phyloP scores from a whole-genome alignment of 2,113 vertebrate genomes.

The Apus apus region DNA sequence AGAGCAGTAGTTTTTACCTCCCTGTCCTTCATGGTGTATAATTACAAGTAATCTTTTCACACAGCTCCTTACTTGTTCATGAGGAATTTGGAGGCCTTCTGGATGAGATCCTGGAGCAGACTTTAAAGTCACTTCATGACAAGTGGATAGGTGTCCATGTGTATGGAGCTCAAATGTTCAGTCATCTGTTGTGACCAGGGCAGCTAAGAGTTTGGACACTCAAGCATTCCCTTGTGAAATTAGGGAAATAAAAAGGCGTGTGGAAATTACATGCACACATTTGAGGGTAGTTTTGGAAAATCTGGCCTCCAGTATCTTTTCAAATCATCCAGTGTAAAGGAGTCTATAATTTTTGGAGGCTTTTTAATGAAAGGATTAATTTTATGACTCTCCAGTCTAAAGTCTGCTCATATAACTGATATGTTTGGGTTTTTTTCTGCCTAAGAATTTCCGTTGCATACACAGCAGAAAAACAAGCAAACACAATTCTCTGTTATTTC shows the following conservation, averaged over 20 bases:
- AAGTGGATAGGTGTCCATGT: background rate
- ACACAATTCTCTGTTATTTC: background rate
- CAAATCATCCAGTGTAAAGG: background rate
- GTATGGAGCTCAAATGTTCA: background rate
- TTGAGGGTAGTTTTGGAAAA: background rate
- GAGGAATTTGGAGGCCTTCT: background rate
- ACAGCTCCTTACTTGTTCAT: background rate
- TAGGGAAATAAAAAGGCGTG: background rate
- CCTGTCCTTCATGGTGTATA: background rate
- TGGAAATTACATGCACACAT: background rate
- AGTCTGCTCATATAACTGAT: background rate
- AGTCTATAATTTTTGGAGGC: background rate
- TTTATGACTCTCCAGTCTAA: background rate
- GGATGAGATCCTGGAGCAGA: background rate
- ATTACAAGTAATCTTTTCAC: background rate
- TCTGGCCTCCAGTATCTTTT: background rate
- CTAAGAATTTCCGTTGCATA: slow-evolving; percentile 7
- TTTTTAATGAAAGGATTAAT: background rate
- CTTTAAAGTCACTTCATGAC: background rate
- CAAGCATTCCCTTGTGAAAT: background rate
- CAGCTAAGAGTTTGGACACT: fast-evolving
- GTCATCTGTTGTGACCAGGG: background rate
- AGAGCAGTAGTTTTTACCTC: background rate
- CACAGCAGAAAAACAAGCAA: slow-evolving; percentile 28
- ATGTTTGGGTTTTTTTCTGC: background rate